Evolutionary conservation across 2,888 invertebrate genomes (phyloP).

Genomic region (Chaitophorus viminalis): DNA sequence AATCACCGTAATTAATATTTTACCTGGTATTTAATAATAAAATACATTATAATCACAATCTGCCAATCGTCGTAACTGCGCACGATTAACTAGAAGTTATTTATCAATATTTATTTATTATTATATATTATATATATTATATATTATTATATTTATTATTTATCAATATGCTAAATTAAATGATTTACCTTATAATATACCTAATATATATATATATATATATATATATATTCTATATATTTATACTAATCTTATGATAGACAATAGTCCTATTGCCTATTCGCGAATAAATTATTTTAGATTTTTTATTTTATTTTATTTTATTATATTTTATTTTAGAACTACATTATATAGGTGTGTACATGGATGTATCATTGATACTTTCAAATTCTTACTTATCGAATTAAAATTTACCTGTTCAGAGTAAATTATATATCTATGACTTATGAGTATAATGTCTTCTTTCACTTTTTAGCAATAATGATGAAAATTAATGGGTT

Average conservation of each 20-base stretch:
- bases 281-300: no score
- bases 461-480: conserved; percentile 45
- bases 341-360: neutral
- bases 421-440: neutral
- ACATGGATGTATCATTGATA: neutral
- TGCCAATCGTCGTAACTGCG: conserved; percentile 1
- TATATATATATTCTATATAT: neutral
- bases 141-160: no score
- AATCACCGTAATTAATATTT: conserved; percentile 38
- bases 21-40: conserved; percentile 18
- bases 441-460: neutral
- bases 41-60: conserved; percentile 16
- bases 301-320: no score
- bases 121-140: no score
- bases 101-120: no score
- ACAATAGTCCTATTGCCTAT: no score
- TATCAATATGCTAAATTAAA: no score
- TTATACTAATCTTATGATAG: no score
- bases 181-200: no score
- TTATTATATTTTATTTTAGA: no score
- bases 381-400: conserved; percentile 20
- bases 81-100: neutral
- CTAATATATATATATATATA: no score
- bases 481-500: conserved; percentile 14
- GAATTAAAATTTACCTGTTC: neutral